These are phyloP conservation scores for Tineola bisselliella DNA, from an alignment of 2,888 invertebrate species.

Conservation along the genomic window DNA sequence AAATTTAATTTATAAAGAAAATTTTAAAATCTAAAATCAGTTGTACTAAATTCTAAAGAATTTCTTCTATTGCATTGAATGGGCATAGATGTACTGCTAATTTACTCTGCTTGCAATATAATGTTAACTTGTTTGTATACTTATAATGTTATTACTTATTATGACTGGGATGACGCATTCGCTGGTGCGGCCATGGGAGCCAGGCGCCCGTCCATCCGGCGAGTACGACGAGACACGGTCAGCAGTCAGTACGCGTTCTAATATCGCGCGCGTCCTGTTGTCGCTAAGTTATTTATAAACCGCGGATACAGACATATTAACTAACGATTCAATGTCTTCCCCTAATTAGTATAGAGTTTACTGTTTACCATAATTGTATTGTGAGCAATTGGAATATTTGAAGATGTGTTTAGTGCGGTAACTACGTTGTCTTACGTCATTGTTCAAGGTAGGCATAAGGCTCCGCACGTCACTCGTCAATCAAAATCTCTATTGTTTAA, in stretches of 20 bases:
- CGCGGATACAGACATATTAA: neutral
- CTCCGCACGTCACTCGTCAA: neutral
- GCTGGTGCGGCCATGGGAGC: slow-evolving; percentile 19
- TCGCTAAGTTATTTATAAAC: slow-evolving; percentile 57
- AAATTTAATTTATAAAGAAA: neutral
- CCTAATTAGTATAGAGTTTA: neutral
- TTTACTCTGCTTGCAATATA: neutral
- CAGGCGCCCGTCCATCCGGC: slow-evolving; percentile 43
- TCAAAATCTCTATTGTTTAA: neutral
- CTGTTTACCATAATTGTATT: neutral
- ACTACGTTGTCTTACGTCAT: slow-evolving; percentile 23
- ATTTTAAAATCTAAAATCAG: no score
- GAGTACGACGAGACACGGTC: slow-evolving; percentile 36
- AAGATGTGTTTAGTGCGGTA: slow-evolving; percentile 1
- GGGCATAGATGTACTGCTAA: neutral
- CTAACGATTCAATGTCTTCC: neutral
- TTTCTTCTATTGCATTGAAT: no score
- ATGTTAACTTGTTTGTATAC: slow-evolving; percentile 5
- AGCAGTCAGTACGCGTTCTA: slow-evolving; percentile 43
- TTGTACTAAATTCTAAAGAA: no score
- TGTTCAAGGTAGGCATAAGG: slow-evolving; percentile 14
- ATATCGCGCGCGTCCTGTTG: slow-evolving; percentile 57
- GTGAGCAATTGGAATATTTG: neutral
- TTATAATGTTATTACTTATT: slow-evolving; percentile 1
- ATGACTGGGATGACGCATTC: slow-evolving; percentile 38